Conservation (phyloP, 2,113 vertebrate species). For the Planiliza haematocheilus region DNA sequence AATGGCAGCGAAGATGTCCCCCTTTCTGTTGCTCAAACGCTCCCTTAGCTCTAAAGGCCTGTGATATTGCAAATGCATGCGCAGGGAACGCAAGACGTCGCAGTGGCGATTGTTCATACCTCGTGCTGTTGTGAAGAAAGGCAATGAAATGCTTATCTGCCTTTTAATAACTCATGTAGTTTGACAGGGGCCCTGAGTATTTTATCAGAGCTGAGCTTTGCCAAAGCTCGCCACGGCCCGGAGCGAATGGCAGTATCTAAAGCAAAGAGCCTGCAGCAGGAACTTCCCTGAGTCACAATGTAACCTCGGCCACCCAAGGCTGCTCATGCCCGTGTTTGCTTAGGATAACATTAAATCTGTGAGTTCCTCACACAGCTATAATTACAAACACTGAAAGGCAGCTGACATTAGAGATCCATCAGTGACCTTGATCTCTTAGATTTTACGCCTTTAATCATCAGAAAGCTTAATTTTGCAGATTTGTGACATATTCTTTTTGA, state of each 20-base stretch:
- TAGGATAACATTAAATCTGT: conserved; percentile 51
- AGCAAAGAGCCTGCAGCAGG: conserved; percentile 25
- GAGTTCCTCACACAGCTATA: conserved; percentile 30
- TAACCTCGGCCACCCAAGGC: conserved; percentile 17
- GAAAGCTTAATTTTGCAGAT: background rate
- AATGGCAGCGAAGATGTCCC: background rate
- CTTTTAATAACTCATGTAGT: conserved; percentile 37
- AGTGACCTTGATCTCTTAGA: background rate
- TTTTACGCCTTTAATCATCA: background rate
- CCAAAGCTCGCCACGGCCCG: conserved; percentile 25
- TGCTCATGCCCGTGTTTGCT: conserved; percentile 57
- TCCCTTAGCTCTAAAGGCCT: background rate
- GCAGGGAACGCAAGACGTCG: conserved; percentile 22
- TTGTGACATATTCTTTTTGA: no score
- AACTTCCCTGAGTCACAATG: conserved; percentile 31
- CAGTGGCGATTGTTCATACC: conserved; percentile 10
- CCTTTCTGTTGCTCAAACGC: conserved; percentile 8
- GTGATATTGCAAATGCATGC: conserved; percentile 27
- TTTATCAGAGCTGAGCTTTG: conserved; percentile 40
- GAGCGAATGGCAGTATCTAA: conserved; percentile 20
- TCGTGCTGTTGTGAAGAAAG: conserved; percentile 29
- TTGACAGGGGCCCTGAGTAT: conserved; percentile 20
- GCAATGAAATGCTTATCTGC: conserved; percentile 42
- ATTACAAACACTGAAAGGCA: conserved; percentile 28
- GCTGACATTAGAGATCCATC: conserved; percentile 13